Evolutionary conservation across 92 coral and sea anemone genomes (phyloP).

Genomic region (Epizoanthus illoricatus): DNA sequence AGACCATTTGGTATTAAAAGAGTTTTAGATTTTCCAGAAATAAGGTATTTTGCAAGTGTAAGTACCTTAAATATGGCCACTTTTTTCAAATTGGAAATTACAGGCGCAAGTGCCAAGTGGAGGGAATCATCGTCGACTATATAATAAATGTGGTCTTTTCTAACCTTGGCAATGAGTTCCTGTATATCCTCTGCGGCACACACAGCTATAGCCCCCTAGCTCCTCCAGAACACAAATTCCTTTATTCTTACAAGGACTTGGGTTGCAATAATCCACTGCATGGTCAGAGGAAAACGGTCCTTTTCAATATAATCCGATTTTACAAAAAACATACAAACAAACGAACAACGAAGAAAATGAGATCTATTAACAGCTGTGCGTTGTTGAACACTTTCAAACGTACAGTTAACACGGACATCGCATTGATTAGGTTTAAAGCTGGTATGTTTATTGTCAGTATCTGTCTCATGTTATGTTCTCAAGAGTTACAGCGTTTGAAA

Average conservation of each 20-base stretch:
- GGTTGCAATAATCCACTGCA: constrained; percentile 82
- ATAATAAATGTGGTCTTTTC: not conserved
- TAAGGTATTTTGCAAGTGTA: not conserved
- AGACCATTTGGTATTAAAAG: too few species aligned
- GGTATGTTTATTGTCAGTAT: too few species aligned
- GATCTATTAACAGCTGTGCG: too few species aligned
- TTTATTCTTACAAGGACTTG: constrained; percentile 87
- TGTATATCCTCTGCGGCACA: constrained; percentile 72
- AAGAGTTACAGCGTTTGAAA: not conserved
- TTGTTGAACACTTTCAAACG: too few species aligned
- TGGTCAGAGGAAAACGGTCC: not conserved
- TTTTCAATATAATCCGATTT: not conserved
- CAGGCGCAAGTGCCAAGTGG: not conserved
- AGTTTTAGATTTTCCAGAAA: too few species aligned
- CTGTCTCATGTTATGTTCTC: too few species aligned
- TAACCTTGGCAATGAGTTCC: constrained; percentile 93
- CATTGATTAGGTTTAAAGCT: too few species aligned
- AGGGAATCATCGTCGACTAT: not conserved
- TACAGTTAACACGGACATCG: too few species aligned
- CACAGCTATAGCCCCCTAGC: constrained; percentile 80
- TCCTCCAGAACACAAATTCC: constrained; percentile 92
- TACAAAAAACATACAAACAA: not conserved
- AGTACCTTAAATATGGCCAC: not conserved
- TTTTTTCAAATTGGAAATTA: not conserved
- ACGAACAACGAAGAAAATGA: too few species aligned